Base-by-base conservation (phyloP, 2,888 invertebrate genomes). In the Hirtodrosophila cameraria region DNA sequence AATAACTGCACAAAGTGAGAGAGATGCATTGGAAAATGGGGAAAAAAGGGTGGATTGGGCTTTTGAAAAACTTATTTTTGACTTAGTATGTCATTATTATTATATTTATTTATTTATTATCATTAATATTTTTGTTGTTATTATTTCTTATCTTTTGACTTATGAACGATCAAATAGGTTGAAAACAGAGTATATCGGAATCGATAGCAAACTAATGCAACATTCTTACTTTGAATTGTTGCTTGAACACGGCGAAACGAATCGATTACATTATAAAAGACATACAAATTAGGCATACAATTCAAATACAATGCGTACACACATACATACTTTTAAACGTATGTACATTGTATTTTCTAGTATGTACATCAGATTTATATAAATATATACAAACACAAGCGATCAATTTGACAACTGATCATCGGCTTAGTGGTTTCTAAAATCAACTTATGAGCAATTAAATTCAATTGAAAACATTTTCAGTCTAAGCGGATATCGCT, bases 211-310 rank as follows among this genome's bases (percentile, higher is more conserved):
- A n/a, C n/a, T n/a, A n/a, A n/a, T n/a, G n/a, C n/a, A n/a, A n/a
- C n/a, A n/a, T n/a, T n/a, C n/a, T n/a, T n/a, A n/a, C 46, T 70
- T 75, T 75, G 53, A 70, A 70, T 70, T 70, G 70, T 65, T 71
- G 70, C 72, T 64, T 55, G 76, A 70, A 63, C 70, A 71, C 72
- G 52, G 71, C 57, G 53, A 50, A 75, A 46, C 70, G 76, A 70
- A 70, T 75, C 76, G 70, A 70, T 70, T 75, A 70, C 76, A 57
- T 35, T 53, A 33, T 53, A 70, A 70, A 63, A 70, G 64, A 63
- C 71, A 75, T 36, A 70, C 75, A 70, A 70, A 70, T 75, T 70
- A 75, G 70, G 35, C 75, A 62, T 43, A 43, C 53, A 61, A 35
- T n/a, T n/a, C n/a, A n/a, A 42, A 49, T 39, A 53, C 52, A 70